Conservation (phyloP, 2,113 vertebrate genomes). For the Stegostoma tigrinum region DNA sequence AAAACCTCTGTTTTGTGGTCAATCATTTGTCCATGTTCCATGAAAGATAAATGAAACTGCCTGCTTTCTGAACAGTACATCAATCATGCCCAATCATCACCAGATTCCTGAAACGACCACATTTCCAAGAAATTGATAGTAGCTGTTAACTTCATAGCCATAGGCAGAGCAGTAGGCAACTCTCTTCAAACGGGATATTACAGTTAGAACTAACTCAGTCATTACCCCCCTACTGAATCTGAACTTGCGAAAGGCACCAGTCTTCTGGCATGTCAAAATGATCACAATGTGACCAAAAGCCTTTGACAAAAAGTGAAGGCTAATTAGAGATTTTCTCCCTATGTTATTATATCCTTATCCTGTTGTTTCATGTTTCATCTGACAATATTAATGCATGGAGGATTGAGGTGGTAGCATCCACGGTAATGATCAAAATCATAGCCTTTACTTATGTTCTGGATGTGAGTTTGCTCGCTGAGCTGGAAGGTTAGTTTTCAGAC, state of each 20-base stretch:
- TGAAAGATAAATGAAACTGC: constrained; percentile 24
- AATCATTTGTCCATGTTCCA: constrained; percentile 1
- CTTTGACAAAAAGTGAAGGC: neutral
- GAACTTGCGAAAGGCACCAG: neutral
- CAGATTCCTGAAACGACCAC: neutral
- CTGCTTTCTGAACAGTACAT: constrained; percentile 4
- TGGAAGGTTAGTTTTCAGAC: too few species aligned
- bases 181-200: neutral
- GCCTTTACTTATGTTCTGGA: too few species aligned
- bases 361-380: neutral
- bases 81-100: constrained; percentile 5
- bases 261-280: neutral
- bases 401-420: neutral
- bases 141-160: constrained; percentile 17
- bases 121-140: neutral
- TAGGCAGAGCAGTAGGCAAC: neutral
- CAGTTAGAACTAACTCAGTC: neutral
- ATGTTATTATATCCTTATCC: neutral
- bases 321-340: neutral
- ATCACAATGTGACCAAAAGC: neutral
- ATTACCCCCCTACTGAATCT: neutral
- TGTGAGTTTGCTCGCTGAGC: too few species aligned
- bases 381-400: neutral
- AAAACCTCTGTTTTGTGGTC: neutral
- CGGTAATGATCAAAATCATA: neutral